Evolutionary conservation across 2,888 invertebrate species (phyloP), one percentile per base, ranked within the genome.

Genomic region (Andrena bicolor): DNA sequence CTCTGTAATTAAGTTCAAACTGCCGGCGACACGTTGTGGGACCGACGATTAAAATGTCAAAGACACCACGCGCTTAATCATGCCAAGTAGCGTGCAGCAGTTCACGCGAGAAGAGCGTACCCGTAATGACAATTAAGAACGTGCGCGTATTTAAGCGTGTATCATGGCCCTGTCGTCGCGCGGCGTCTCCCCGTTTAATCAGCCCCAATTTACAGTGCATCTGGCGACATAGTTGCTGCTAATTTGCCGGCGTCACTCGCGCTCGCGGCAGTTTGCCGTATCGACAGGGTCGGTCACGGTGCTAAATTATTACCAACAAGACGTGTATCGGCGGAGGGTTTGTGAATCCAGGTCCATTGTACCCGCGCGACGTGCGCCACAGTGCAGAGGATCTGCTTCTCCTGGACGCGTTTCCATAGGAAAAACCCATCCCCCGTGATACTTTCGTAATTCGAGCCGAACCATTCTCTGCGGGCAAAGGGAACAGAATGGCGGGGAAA

Each of bases 141-240:
- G 13, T 76, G 61, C 48, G 65, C 49, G 58, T 35, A 30, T 80
- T 77, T 65, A 70, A 65, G 70, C 49, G 56, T 41, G 41, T 72
- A 78, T 80, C 72, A 65, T 70, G 48, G 58, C 23, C 63, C 72
- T 63, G 49, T 68, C 76, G 48, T 64, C 72, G 60, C 53, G 53
- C 30, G 63, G 71, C 71, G 68, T 75, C 75, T 82, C 74, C 78
- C 78, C 72, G 78, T 78, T 78, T 82, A 83, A 82, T 83, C 82
- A 82, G 70, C 74, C 70, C 71, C 70, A 82, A 83, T 83, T 82
- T 78, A 64, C 60, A 23, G 56, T 61, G 48, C 83, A 83, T 82
- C 75, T 83, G 83, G 63, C 75, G 83, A 70, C 79, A 83, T 68
- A 79, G 71, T 82, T 82, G 77, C 61, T 69, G 56, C 74, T 77